phyloP scores from a whole-genome alignment of 2,797 vertebrate genomes.

The Notoglanidium macrostoma region DNA sequence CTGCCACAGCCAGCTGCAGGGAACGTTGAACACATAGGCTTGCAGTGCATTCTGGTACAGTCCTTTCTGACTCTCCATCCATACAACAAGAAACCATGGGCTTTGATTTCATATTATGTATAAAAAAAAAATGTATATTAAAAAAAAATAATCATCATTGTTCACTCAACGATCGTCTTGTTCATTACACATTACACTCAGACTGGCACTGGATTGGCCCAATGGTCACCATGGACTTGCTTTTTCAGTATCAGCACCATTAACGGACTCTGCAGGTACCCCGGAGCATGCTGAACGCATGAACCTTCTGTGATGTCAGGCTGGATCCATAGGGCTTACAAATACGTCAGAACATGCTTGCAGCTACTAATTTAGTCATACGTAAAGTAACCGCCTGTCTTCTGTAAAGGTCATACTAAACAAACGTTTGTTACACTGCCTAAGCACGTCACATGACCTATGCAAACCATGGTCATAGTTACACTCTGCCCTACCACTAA shows the following conservation, averaged over 20 bases:
- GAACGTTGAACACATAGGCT: not conserved
- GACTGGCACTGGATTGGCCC: not conserved
- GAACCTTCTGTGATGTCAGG: not conserved
- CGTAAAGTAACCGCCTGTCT: not conserved
- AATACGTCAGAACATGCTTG: not conserved
- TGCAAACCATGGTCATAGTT: not conserved
- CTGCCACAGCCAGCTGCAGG: constrained; percentile 24
- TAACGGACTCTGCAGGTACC: not conserved
- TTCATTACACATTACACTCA: not conserved
- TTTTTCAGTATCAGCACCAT: not conserved
- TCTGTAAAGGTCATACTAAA: not conserved
- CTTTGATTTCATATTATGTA: not conserved
- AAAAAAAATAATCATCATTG: not conserved
- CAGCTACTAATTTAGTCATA: constrained; percentile 7
- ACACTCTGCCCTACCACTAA: not conserved
- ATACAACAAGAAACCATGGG: not conserved
- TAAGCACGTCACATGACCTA: not conserved
- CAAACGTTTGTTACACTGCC: not conserved
- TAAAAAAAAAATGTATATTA: not conserved
- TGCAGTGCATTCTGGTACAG: not conserved
- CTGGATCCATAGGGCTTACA: not conserved
- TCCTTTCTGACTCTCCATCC: not conserved
- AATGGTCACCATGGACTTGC: not conserved
- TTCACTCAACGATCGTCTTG: not conserved
- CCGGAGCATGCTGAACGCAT: not conserved